Evolutionary conservation across 2,113 vertebrate species (phyloP).

Genomic region (Rostratula benghalensis): DNA sequence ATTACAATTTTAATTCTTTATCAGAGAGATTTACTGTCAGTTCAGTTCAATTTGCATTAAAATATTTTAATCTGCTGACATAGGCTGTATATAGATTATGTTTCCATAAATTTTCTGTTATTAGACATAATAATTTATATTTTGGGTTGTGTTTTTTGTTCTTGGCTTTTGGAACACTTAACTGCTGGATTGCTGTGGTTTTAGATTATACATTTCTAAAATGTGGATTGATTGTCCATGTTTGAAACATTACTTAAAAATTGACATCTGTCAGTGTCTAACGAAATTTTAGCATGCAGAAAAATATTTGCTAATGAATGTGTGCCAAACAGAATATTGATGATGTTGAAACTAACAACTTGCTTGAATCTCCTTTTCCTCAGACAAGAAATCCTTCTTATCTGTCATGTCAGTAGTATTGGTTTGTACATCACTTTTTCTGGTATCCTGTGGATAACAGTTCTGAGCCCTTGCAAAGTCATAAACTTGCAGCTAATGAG

Average conservation of each 20-base stretch:
- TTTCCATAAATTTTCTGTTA: not conserved
- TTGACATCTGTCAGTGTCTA: not conserved
- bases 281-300: not conserved
- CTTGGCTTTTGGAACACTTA: not conserved
- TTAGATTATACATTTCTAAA: not conserved
- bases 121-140: not conserved
- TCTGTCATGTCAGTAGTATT: not conserved
- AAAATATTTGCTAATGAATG: not conserved
- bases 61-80: conserved; percentile 53
- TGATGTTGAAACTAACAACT: not conserved
- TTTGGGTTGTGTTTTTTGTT: not conserved
- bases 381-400: not conserved
- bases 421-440: not conserved
- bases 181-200: not conserved
- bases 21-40: conserved; percentile 69
- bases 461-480: not conserved
- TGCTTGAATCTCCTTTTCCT: not conserved
- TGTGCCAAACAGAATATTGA: not conserved
- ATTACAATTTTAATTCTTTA: conserved; percentile 67
- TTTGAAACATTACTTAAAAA: not conserved
- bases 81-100: conserved; percentile 22
- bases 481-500: not conserved
- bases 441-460: not conserved
- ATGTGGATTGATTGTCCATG: not conserved
- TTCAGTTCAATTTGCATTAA: conserved; percentile 74